Percentiles rank a stretch among this genome's conserved stretches.
Conservation (phyloP, 2,888 invertebrate species). For the Cheiracanthium punctorium region DNA sequence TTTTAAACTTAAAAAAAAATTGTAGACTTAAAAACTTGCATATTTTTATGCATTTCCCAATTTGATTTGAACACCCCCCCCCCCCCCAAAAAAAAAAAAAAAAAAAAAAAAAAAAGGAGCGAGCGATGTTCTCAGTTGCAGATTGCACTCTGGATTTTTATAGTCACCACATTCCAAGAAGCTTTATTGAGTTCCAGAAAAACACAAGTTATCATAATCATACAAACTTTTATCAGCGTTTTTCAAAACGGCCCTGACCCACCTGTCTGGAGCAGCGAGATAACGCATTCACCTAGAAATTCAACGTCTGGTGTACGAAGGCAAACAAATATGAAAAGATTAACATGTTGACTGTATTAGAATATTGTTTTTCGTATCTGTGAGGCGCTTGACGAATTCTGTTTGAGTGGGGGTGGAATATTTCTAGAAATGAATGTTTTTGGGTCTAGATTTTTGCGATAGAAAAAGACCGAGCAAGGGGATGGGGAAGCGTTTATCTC, state of each 20-base stretch:
- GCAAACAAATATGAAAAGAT: conserved; percentile 3
- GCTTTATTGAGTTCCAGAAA: background rate
- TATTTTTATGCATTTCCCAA: no score
- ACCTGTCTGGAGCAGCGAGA: background rate
- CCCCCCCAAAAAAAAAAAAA: no score
- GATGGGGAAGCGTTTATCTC: background rate
- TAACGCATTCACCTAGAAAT: conserved; percentile 21
- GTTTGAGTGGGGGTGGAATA: background rate
- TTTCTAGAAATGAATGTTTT: background rate
- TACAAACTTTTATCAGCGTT: background rate
- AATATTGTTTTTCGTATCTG: background rate
- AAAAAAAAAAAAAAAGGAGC: no score
- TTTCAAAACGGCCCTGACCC: conserved; percentile 11
- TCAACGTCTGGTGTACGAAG: background rate
- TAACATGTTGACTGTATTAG: conserved; percentile 11
- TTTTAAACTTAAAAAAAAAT: no score
- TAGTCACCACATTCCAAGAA: no score
- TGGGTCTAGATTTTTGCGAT: background rate
- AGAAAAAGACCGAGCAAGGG: background rate
- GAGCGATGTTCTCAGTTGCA: no score
- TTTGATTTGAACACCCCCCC: no score
- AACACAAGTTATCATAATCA: background rate
- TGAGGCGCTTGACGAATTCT: background rate
- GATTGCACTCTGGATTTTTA: no score
- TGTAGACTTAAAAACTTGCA: no score